Evolutionary conservation across 2,797 vertebrate species (phyloP), one percentile per base, ranked within the genome.

Genomic region (Centropyge bicolor): DNA sequence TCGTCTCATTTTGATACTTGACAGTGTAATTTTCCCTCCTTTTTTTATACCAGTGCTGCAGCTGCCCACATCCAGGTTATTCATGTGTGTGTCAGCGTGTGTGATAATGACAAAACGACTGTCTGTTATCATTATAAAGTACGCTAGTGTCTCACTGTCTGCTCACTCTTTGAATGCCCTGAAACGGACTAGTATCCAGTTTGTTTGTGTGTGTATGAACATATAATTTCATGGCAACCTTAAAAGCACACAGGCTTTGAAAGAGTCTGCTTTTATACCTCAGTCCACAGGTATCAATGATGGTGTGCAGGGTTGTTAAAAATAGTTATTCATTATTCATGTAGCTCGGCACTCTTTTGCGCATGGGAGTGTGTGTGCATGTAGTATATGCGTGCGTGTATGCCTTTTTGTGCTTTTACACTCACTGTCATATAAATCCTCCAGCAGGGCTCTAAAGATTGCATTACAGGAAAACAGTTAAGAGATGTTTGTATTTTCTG

Each of bases 401-500:
- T 27, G 40, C 73, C 27, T 76, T 17, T 78, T 17, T 78, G 51
- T 59, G 31, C 40, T 27, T 80, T 86, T 52, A 45, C 60, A 70
- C 45, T 77, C 27, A 36, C 52, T 73, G 61, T 71, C 64, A 14
- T 64, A 63, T 60, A 49, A 51, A 60, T 74, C 54, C 67, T 56
- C 19, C 14, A 31, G 36, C 54, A 67, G 72, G 65, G 66, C 81
- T 80, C 70, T 63, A 76, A 90, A 80, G 81, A 86, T 70, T 74
- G 27, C 14, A 60, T 75, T 70, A 76, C 84, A 78, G 64, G 54
- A 56, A 86, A 83, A 88, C 86, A 76, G 73, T 87, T 71, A 82
- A 74, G 74, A 82, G 57, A 74, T 85, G 69, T 84, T 90, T 89
- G 76, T 80, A 62, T 86, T 85, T 86, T 76, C 70, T 80, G 84